These are phyloP conservation scores for honey bee (Apis mellifera) DNA, from an alignment of 1,140 invertebrate genomes.

Conservation along the genomic window Amel_HAv3.1 CM009942.2:7717501-7718000, in stretches of 20 bases:
- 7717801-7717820: constrained; percentile 24
- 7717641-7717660: constrained; percentile 65
- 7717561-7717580: constrained; percentile 73
- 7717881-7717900: no score
- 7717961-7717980: no score
- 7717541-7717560: constrained; percentile 75
- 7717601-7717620: constrained; percentile 79
- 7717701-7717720: constrained; percentile 80
- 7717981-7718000: not conserved
- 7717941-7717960: not conserved
- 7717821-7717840: not conserved
- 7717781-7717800: constrained; percentile 69
- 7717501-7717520: constrained; percentile 62
- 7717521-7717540: constrained; percentile 67
- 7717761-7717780: constrained; percentile 70
- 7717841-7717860: not conserved
- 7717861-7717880: not conserved
- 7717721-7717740: constrained; percentile 80
- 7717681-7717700: constrained; percentile 72
- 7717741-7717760: constrained; percentile 72
- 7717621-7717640: constrained; percentile 81
- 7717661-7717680: constrained; percentile 68
- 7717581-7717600: constrained; percentile 76
- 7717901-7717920: no score
- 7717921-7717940: no score